A percentile compares a stretch with the other conserved stretches of the same genome.
These are phyloP conservation scores for Coboldia fuscipes DNA, from an alignment of 1,140 invertebrate species.

Conservation along the genomic window DNA sequence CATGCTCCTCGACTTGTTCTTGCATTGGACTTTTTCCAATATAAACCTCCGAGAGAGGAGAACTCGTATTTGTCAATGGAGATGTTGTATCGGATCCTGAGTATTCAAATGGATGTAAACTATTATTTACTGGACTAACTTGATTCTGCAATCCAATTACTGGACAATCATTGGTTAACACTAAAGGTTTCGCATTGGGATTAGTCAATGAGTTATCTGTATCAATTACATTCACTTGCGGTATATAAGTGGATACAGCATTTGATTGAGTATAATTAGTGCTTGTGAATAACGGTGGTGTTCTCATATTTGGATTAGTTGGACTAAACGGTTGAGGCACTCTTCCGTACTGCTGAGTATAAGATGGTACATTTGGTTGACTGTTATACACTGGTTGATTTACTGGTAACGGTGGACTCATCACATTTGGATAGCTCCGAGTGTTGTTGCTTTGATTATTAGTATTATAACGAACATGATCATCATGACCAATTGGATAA, in stretches of 20 bases:
- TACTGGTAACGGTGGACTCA: background rate
- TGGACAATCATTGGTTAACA: slow-evolving; percentile 14
- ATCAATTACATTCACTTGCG: background rate
- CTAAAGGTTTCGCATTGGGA: slow-evolving; percentile 12
- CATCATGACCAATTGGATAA: too few species aligned
- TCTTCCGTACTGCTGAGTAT: background rate
- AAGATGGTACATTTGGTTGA: background rate
- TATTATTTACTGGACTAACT: background rate
- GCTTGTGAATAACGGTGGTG: background rate
- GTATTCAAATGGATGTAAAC: slow-evolving; percentile 1
- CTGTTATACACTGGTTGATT: background rate
- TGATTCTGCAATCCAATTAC: slow-evolving; percentile 1
- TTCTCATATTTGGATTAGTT: background rate
- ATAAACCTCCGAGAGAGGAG: background rate
- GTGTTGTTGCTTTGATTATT: too few species aligned
- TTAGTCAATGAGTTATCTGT: slow-evolving; percentile 12
- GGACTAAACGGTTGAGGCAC: background rate
- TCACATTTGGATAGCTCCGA: too few species aligned
- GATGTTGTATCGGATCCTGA: background rate
- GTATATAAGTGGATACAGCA: slow-evolving; percentile 1
- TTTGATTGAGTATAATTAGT: slow-evolving; percentile 3
- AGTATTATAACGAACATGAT: too few species aligned
- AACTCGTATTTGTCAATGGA: background rate
- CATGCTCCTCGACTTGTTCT: slow-evolving; percentile 28
- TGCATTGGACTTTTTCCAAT: too few species aligned